A percentile compares a stretch with the other conserved stretches of the same genome.
Conservation (phyloP, 1,140 invertebrate species). For the Myzus persicae region DNA sequence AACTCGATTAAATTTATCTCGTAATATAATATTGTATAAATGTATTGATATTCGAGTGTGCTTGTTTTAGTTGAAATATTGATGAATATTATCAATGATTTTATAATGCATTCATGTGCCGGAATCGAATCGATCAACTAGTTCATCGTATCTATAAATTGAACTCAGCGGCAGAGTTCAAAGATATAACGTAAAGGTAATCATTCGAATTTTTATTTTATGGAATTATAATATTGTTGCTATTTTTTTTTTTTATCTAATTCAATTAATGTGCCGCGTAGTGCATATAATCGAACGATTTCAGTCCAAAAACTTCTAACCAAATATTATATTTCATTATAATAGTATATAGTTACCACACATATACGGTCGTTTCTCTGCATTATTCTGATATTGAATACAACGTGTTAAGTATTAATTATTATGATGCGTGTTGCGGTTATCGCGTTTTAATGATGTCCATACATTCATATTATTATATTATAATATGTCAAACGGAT, state of each 20-base stretch:
- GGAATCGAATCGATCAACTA: not conserved
- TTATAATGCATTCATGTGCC: not conserved
- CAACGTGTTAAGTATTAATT: not conserved
- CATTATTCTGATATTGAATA: no score
- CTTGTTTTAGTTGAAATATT: not conserved
- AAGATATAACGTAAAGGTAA: not conserved
- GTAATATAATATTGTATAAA: not conserved
- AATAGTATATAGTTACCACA: no score
- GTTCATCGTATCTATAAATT: not conserved
- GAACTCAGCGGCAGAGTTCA: not conserved
- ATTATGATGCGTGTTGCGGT: not conserved
- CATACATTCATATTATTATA: not conserved
- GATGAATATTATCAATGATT: not conserved
- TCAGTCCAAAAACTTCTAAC: no score
- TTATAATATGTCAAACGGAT: not conserved
- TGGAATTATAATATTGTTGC: not conserved
- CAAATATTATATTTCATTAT: no score
- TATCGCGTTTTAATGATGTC: not conserved
- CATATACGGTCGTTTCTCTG: no score
- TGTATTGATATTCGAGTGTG: not conserved
- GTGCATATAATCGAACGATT: no score
- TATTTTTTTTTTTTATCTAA: no score
- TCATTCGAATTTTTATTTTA: not conserved
- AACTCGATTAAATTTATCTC: not conserved
- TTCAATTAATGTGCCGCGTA: no score